Conservation (phyloP, 2,113 vertebrate genomes). For the Arothron firmamentum region DNA sequence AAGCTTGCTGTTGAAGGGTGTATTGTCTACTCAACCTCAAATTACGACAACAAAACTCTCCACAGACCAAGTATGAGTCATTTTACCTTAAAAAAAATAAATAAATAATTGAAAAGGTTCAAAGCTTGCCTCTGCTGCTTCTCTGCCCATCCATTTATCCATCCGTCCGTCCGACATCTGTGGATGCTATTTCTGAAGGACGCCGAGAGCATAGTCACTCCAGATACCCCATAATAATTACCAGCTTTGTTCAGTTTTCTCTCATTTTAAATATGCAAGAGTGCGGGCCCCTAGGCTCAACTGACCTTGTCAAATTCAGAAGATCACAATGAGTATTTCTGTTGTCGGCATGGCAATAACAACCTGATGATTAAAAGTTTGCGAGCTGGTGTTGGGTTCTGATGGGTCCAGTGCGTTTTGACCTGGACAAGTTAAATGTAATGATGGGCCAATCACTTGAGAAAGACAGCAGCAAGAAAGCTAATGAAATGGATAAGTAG, state of each 20-base stretch:
- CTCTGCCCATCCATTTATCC: not conserved
- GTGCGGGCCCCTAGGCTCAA: conserved; percentile 14
- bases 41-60: conserved; percentile 26
- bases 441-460: too few relatives aligned
- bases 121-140: conserved; percentile 35
- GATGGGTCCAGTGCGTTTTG: too few relatives aligned
- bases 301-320: conserved; percentile 3
- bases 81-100: too few relatives aligned
- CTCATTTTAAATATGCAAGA: conserved; percentile 48
- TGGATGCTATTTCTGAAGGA: conserved; percentile 33
- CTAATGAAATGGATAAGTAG: too few relatives aligned
- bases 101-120: conserved; percentile 11
- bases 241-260: conserved; percentile 25
- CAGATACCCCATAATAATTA: conserved; percentile 38
- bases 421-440: too few relatives aligned
- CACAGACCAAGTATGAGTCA: conserved; percentile 1
- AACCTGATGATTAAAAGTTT: too few relatives aligned
- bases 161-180: not conserved
- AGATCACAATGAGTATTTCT: too few relatives aligned
- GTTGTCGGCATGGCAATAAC: too few relatives aligned
- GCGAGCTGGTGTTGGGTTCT: too few relatives aligned
- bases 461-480: too few relatives aligned
- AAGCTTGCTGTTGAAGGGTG: conserved; percentile 17
- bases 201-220: conserved; percentile 2
- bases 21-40: conserved; percentile 18